Conservation (phyloP, 2,888 invertebrate genomes). For the Megamerina dolium region DNA sequence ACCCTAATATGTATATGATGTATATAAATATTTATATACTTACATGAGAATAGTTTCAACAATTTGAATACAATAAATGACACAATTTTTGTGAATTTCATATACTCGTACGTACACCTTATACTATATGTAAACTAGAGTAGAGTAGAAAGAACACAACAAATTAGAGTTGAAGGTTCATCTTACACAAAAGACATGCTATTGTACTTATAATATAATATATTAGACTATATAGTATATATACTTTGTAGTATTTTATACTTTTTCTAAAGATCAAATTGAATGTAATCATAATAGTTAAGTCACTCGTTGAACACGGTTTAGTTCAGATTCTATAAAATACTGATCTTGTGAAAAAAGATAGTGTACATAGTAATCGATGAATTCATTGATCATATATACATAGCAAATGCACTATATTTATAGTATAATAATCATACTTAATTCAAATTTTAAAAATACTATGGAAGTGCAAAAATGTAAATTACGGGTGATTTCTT, state of each 20-base stretch:
- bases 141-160: not conserved
- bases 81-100: conserved; percentile 3
- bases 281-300: conserved; percentile 19
- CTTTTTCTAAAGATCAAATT: conserved; percentile 15
- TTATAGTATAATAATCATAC: too few species aligned
- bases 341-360: conserved; percentile 12
- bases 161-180: conserved; percentile 34
- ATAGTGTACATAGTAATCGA: too few species aligned
- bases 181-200: conserved; percentile 22
- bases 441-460: too few species aligned
- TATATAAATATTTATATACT: too few species aligned
- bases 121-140: too few species aligned
- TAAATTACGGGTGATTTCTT: too few species aligned
- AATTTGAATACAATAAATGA: too few species aligned
- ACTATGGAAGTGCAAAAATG: too few species aligned
- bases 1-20: too few species aligned
- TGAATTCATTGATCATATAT: too few species aligned
- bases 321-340: conserved; percentile 18
- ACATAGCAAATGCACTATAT: too few species aligned
- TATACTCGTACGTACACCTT: not conserved
- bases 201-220: conserved; percentile 1
- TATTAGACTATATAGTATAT: conserved; percentile 1
- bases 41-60: too few species aligned
- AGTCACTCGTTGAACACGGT: conserved; percentile 22
- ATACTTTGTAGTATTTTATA: not conserved